Conservation (phyloP, 2,113 vertebrate genomes). For the Xyliphius kryptos region DNA sequence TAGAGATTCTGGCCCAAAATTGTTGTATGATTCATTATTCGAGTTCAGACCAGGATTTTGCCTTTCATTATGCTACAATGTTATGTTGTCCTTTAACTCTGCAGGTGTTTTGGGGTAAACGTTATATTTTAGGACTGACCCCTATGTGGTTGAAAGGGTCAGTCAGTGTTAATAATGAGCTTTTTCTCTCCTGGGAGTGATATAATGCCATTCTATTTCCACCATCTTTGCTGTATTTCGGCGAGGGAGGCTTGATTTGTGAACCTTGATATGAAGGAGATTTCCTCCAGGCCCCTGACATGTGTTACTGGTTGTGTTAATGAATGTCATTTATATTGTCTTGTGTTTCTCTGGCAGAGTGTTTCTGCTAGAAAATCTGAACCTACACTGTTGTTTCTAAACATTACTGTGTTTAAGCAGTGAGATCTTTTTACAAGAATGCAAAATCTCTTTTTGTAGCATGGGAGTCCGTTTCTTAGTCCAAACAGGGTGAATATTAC, state of each 20-base stretch:
- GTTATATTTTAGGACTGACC: constrained; percentile 30
- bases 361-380: constrained; percentile 17
- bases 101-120: constrained; percentile 11
- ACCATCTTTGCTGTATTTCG: constrained; percentile 13
- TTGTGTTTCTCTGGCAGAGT: constrained; percentile 31
- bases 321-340: constrained; percentile 41
- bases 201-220: constrained; percentile 38
- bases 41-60: neutral
- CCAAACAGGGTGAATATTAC: neutral
- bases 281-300: constrained; percentile 36
- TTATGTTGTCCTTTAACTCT: constrained; percentile 17
- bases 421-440: neutral
- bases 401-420: too few relatives aligned
- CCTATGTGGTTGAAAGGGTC: constrained; percentile 21
- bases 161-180: constrained; percentile 24
- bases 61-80: constrained; percentile 4
- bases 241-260: constrained; percentile 23
- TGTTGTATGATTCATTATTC: neutral
- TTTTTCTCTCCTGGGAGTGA: constrained; percentile 30
- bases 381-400: neutral
- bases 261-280: constrained; percentile 19
- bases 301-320: constrained; percentile 42
- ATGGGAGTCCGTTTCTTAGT: too few relatives aligned
- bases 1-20: too few relatives aligned
- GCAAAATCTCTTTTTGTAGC: too few relatives aligned